Percentiles rank a stretch among this genome's conserved stretches.
These are phyloP conservation scores for Drosophila picticornis DNA, from an alignment of 2,888 invertebrate species.

Conservation along the genomic window DNA sequence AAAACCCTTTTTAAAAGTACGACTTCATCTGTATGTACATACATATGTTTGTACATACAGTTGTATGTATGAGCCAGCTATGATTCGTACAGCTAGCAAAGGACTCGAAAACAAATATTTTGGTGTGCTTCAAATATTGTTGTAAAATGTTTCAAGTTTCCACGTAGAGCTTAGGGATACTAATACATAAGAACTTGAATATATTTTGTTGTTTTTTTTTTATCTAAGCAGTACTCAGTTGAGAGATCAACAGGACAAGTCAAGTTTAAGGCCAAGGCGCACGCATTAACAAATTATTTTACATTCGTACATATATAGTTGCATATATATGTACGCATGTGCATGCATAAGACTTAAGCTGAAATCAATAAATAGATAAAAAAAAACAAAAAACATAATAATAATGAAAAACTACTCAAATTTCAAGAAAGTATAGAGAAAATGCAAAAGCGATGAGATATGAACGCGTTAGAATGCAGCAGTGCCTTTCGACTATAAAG, in stretches of 20 bases:
- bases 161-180: conserved; percentile 26
- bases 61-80: background rate
- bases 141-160: conserved; percentile 41
- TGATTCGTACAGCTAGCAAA: conserved; percentile 3
- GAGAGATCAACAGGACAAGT: background rate
- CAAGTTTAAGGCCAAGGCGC: background rate
- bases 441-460: conserved; percentile 10
- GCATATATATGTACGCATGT: background rate
- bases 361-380: conserved; percentile 11
- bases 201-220: background rate
- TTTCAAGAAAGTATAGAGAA: conserved; percentile 7
- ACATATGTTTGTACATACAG: background rate
- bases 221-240: background rate
- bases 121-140: conserved; percentile 32
- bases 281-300: background rate
- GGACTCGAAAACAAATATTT: conserved; percentile 2
- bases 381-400: too few relatives aligned
- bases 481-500: conserved; percentile 46
- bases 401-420: conserved; percentile 3
- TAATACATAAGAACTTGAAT: background rate
- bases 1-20: background rate
- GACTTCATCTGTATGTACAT: background rate
- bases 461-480: conserved; percentile 48
- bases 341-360: conserved; percentile 12
- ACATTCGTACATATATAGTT: background rate